phyloP scores from a whole-genome alignment of 2,113 vertebrate species.

The Tupaia chinensis region DNA sequence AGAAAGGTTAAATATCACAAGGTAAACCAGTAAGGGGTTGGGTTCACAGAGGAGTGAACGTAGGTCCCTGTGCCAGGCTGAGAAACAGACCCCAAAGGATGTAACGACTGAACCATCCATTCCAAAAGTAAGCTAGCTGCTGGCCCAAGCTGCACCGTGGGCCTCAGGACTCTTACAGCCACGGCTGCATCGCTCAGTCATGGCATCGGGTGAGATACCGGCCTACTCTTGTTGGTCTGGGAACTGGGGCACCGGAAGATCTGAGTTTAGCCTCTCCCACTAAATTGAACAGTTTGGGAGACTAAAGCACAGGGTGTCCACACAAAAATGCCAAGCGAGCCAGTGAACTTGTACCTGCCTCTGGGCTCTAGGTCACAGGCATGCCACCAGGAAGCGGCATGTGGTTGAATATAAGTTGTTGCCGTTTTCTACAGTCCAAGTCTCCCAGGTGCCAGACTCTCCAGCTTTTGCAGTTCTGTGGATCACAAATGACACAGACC shows the following conservation, averaged over 20 bases:
- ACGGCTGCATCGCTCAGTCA: background rate
- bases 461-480: background rate
- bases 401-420: background rate
- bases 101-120: background rate
- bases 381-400: background rate
- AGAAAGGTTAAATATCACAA: background rate
- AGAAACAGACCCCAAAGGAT: background rate
- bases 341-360: background rate
- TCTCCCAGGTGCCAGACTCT: background rate
- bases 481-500: background rate
- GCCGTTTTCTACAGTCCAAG: background rate
- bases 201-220: background rate
- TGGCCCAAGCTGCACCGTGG: background rate
- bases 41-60: background rate
- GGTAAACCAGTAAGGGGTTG: background rate
- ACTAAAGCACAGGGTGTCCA: background rate
- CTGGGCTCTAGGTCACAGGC: background rate
- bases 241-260: background rate
- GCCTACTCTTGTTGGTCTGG: background rate
- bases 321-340: background rate
- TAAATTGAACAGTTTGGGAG: background rate
- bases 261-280: background rate
- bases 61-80: background rate
- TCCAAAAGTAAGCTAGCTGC: background rate
- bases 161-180: background rate